These are phyloP conservation scores for Megalurothrips usitatus DNA, from an alignment of 2,888 invertebrate species.

Conservation along the genomic window DNA sequence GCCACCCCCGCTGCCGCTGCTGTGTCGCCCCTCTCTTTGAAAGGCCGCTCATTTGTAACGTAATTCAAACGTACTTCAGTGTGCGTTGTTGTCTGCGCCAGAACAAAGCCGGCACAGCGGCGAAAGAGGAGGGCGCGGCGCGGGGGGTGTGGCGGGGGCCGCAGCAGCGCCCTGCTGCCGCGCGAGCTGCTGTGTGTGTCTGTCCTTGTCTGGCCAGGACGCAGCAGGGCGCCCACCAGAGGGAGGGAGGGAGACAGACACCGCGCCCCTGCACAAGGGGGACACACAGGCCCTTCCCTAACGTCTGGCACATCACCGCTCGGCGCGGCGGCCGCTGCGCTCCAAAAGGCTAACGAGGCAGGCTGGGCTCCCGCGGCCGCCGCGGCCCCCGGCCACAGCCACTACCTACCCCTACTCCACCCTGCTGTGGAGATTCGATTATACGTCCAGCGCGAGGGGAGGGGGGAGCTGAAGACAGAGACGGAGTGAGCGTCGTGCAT, in stretches of 20 bases:
- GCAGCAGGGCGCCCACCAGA: neutral
- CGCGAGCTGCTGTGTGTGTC: no score
- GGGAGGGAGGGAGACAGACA: neutral
- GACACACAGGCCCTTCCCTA: neutral
- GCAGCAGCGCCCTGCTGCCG: no score
- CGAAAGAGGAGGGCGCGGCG: neutral
- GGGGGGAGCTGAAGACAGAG: neutral
- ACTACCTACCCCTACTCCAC: no score
- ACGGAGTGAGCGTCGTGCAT: no score
- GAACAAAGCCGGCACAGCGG: neutral
- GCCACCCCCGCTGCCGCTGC: no score
- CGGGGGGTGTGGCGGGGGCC: no score
- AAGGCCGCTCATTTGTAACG: conserved; percentile 11
- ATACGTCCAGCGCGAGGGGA: neutral
- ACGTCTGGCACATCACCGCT: neutral
- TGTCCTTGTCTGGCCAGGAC: no score
- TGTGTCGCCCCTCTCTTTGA: no score
- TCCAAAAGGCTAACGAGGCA: neutral
- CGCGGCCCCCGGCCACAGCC: neutral
- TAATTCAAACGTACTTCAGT: conserved; percentile 3
- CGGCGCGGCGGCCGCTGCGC: neutral
- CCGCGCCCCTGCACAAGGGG: neutral
- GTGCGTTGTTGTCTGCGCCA: neutral
- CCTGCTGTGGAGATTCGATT: neutral
- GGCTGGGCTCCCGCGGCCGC: neutral